phyloP scores from a whole-genome alignment of 2,888 invertebrate species.

The Aelia acuminata region DNA sequence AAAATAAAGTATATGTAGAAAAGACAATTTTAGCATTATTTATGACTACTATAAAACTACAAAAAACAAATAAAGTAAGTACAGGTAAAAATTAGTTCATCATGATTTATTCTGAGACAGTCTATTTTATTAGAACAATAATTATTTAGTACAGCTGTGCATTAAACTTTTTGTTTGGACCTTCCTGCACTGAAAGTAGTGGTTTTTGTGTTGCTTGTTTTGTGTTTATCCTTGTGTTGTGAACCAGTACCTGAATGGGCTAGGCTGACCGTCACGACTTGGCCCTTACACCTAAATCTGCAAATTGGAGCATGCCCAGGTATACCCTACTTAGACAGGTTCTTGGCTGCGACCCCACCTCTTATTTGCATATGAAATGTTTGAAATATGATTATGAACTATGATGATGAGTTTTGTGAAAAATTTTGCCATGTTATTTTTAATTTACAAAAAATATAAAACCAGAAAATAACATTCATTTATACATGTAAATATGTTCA shows the following conservation, averaged over 20 bases:
- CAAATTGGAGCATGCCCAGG: slow-evolving; percentile 39
- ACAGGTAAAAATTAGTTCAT: neutral
- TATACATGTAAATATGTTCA: neutral
- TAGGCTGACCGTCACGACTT: neutral
- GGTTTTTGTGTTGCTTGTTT: slow-evolving; percentile 32
- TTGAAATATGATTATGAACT: neutral
- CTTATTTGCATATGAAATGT: slow-evolving; percentile 5
- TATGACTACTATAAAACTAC: too few relatives aligned
- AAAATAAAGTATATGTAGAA: neutral
- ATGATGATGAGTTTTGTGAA: neutral
- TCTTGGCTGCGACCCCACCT: slow-evolving; percentile 5
- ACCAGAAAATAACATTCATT: neutral
- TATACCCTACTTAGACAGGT: slow-evolving; percentile 39
- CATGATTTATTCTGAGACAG: slow-evolving; percentile 14
- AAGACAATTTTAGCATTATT: neutral
- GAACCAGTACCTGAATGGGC: slow-evolving; percentile 30
- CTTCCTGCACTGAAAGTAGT: slow-evolving; percentile 36
- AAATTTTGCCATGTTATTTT: neutral
- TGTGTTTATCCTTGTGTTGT: slow-evolving; percentile 42
- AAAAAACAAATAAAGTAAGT: neutral
- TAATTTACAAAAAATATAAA: neutral
- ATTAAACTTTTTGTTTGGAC: neutral
- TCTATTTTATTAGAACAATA: neutral
- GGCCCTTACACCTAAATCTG: slow-evolving; percentile 13
- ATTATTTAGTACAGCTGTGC: slow-evolving; percentile 18